Conservation (phyloP, 2,888 invertebrate species). For the Pseudococcus viburni region DNA sequence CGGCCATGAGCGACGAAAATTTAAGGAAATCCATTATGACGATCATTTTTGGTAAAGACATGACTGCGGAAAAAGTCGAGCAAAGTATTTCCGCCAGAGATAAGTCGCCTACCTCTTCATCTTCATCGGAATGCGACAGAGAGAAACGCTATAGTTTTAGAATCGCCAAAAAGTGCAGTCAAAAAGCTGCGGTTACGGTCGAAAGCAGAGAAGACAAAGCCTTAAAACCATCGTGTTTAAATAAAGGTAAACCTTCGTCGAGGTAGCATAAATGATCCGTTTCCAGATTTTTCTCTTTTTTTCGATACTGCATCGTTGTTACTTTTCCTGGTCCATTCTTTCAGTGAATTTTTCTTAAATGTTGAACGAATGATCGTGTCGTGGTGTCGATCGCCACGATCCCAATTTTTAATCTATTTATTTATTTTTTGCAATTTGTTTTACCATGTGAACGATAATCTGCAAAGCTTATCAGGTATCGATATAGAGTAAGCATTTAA, state of each 20-base stretch:
- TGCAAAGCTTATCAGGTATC: too few relatives aligned
- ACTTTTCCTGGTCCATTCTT: too few relatives aligned
- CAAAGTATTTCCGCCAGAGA: slow-evolving; percentile 17
- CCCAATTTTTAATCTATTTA: too few relatives aligned
- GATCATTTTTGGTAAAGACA: slow-evolving; percentile 61
- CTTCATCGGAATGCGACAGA: slow-evolving; percentile 55
- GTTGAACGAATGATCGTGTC: too few relatives aligned
- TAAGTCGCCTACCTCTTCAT: slow-evolving; percentile 53
- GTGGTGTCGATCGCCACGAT: too few relatives aligned
- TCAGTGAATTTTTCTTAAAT: too few relatives aligned
- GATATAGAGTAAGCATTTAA: too few relatives aligned
- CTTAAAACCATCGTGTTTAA: slow-evolving; percentile 18
- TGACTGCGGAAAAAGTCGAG: slow-evolving; percentile 59
- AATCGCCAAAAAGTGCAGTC: not conserved
- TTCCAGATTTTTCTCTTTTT: not conserved
- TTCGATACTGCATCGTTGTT: not conserved
- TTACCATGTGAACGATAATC: too few relatives aligned
- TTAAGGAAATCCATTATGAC: slow-evolving; percentile 61
- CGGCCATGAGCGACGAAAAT: slow-evolving; percentile 56
- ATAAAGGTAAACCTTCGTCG: slow-evolving; percentile 43
- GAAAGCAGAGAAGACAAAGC: slow-evolving; percentile 56
- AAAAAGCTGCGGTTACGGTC: not conserved
- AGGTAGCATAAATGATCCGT: slow-evolving; percentile 47
- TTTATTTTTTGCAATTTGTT: too few relatives aligned
- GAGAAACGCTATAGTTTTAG: slow-evolving; percentile 58